Evolutionary conservation across 64 coral and sea anemone genomes (phyloP).

Genomic region (Pachyseris speciosa): DNA sequence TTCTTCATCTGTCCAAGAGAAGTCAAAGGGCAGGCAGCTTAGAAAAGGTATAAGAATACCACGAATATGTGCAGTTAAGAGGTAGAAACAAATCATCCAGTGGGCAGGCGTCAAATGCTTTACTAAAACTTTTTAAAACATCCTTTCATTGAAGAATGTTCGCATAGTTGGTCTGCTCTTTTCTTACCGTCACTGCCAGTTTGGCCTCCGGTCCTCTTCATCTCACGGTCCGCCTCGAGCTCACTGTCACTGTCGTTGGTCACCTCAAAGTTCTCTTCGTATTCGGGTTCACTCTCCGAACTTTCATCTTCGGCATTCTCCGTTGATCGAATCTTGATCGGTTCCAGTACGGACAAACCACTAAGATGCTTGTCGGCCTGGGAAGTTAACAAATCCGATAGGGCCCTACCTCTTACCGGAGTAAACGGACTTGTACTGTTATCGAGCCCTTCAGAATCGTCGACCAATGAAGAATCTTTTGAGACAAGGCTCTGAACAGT

Average conservation of each 20-base stretch:
- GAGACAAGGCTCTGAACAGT: conserved; percentile 82
- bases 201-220: not conserved
- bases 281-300: conserved; percentile 66
- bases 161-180: too few species aligned
- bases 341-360: conserved; percentile 77
- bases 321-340: conserved; percentile 84
- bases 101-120: too few species aligned
- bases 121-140: too few species aligned
- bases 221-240: conserved; percentile 64
- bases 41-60: too few species aligned
- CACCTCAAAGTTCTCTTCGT: conserved; percentile 38
- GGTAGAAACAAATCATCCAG: too few species aligned
- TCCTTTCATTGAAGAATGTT: too few species aligned
- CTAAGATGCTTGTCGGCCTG: conserved; percentile 21
- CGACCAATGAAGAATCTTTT: conserved; percentile 46
- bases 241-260: conserved; percentile 22
- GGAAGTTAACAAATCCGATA: conserved; percentile 81
- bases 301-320: conserved; percentile 46
- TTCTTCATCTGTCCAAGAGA: not conserved
- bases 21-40: not conserved
- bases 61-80: too few species aligned
- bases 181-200: not conserved
- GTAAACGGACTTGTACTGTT: conserved; percentile 10
- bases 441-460: not conserved
- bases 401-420: conserved; percentile 73